Evolutionary conservation across 2,888 invertebrate genomes (phyloP).

Genomic region (Leucania comma): DNA sequence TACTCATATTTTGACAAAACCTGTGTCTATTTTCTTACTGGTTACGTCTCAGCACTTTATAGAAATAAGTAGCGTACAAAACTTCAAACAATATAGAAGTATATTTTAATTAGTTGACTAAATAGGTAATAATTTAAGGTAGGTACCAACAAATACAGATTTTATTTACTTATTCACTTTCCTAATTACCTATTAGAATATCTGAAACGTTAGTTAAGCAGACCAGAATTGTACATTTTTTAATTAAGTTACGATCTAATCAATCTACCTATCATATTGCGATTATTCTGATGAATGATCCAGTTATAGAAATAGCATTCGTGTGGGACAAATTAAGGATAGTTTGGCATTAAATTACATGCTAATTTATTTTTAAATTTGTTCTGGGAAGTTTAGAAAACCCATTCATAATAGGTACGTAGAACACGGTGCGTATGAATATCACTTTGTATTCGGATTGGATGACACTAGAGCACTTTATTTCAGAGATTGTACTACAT

Average conservation of each 20-base stretch:
- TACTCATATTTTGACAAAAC: constrained; percentile 5
- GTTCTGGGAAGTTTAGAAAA: not conserved
- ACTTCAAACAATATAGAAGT: not conserved
- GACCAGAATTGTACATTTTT: constrained; percentile 32
- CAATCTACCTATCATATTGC: not conserved
- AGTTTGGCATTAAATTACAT: not conserved
- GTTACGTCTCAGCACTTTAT: not conserved
- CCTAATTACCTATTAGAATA: not conserved
- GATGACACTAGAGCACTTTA: not conserved
- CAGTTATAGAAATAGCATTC: not conserved
- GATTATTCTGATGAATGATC: not conserved
- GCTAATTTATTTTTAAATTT: not conserved
- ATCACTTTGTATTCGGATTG: not conserved
- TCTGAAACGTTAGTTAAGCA: constrained; percentile 46
- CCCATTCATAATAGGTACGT: not conserved
- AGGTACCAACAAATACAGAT: not conserved
- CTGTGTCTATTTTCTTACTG: not conserved
- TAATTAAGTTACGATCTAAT: not conserved
- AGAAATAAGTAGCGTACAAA: constrained; percentile 2
- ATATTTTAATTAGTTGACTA: not conserved
- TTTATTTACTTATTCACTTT: not conserved
- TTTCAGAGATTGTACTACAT: not conserved
- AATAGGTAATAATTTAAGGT: not conserved
- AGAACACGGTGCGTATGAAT: not conserved
- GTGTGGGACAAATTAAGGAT: not conserved